These are phyloP conservation scores for Antrozous pallidus DNA, from an alignment of 2,797 vertebrate species.

Conservation along the genomic window DNA sequence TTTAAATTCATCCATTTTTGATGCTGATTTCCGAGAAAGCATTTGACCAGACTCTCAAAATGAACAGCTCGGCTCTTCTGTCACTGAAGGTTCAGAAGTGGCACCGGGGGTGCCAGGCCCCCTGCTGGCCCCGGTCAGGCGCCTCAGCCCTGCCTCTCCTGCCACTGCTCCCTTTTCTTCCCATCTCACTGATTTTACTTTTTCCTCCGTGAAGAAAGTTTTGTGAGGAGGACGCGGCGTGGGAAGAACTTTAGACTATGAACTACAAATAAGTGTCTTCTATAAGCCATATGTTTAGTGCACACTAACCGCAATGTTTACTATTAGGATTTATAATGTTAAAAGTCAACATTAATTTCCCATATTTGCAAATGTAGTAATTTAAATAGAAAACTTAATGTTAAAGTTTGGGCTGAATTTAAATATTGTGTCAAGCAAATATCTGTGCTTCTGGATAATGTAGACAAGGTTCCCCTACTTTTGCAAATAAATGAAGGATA, in stretches of 20 bases:
- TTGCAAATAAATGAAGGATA: conserved; percentile 16
- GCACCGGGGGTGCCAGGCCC: not conserved
- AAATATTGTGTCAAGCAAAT: conserved; percentile 41
- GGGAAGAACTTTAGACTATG: not conserved
- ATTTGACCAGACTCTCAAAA: not conserved
- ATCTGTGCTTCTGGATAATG: conserved; percentile 68
- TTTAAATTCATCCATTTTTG: not conserved
- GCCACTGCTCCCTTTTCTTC: not conserved
- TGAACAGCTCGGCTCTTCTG: not conserved
- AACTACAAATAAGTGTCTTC: not conserved
- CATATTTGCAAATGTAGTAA: conserved; percentile 37
- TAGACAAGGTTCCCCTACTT: not conserved
- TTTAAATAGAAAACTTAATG: conserved; percentile 41
- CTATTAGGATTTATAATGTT: not conserved
- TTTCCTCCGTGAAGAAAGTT: not conserved
- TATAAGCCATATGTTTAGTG: not conserved
- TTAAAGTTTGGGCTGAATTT: conserved; percentile 25
- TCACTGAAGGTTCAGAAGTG: not conserved
- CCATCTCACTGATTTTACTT: not conserved
- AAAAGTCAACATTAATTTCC: not conserved
- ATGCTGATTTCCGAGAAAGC: not conserved
- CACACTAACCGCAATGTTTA: not conserved
- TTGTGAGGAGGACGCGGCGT: not conserved
- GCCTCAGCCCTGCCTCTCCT: not conserved
- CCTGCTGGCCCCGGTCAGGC: not conserved